Evolutionary conservation across 2,888 invertebrate genomes (phyloP), one percentile per base, ranked within the genome.

Genomic region (Lycaena phlaeas): DNA sequence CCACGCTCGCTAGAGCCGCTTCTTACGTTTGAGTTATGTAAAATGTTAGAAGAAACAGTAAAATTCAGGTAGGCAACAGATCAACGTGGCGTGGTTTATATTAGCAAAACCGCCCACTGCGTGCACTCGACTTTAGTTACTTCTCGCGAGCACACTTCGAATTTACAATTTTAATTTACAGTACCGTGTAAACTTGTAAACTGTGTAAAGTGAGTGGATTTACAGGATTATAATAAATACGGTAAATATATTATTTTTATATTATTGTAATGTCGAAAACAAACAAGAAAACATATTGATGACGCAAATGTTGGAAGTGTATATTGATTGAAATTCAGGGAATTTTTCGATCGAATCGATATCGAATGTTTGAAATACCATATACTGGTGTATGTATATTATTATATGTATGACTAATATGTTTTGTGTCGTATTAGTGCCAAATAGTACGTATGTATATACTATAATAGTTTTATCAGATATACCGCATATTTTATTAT

Each of bases 11-110:
- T 22, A 12, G 34, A 18, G 12, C 34, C 22, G 12, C 22, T 34
- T 11, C 34, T 34, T 34, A 22, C 22, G 34, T 12, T 18, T 18
- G 18, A 10, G 22, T 12, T 4, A 12, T 18, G 34, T 11, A 22
- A 12, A 34, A 22, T 11, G 22, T 34, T 34, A 4, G 18, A 34
- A 12, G 18, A 22, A 34, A 18, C 22, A 12, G 34, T 34, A 34
- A 34, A 34, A 34, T 34, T 34, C 18, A 34, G 34, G 34, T 34
- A 34, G 34, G 12, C 18, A 12, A 34, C 18, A 34, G 34, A 34
- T 11, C 34, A 34, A 34, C 22, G 18, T 2, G 17, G 12, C 18
- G 18, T 34, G 34, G 34, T 34, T 18, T 11, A 22, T 9, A 9
- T 14, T 9, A 9, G 18, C 17, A 12, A 11, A 15, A 31, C 17